phyloP scores from a whole-genome alignment of 2,113 vertebrate genomes.

The Pteropus alecto region DNA sequence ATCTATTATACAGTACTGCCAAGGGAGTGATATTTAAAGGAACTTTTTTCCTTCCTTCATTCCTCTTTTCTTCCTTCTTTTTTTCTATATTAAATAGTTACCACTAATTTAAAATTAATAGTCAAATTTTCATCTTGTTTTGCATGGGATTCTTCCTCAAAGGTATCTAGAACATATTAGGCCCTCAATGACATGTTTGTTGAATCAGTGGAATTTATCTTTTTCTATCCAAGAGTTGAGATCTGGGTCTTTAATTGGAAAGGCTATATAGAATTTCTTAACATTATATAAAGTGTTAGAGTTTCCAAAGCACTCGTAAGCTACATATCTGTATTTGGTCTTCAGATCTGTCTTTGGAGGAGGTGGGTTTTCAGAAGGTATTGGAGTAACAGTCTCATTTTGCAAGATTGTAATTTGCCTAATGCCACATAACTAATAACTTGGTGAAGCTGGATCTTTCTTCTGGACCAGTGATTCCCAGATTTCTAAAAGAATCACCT shows the following conservation, averaged over 20 bases:
- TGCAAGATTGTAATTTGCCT: background rate
- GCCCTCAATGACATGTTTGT: background rate
- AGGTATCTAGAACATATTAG: background rate
- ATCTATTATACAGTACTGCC: background rate
- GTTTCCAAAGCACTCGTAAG: background rate
- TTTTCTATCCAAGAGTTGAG: background rate
- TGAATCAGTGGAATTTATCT: background rate
- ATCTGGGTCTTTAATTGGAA: background rate
- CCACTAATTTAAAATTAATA: background rate
- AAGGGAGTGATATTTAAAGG: background rate
- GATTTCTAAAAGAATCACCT: background rate
- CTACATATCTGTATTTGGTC: background rate
- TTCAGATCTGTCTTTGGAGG: background rate
- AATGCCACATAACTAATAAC: background rate
- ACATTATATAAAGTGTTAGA: background rate
- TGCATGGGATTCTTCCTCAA: background rate
- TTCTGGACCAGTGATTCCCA: background rate
- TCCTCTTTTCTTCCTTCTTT: background rate
- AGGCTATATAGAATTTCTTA: background rate
- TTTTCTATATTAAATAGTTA: background rate
- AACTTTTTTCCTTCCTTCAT: background rate
- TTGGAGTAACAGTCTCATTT: background rate
- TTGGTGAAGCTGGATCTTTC: background rate
- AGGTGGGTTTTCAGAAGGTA: background rate
- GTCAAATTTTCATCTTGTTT: slow-evolving; percentile 7